Evolutionary conservation across 2,888 invertebrate genomes (phyloP), one percentile per base, ranked within the genome.

Genomic region (Lathronympha strigana): DNA sequence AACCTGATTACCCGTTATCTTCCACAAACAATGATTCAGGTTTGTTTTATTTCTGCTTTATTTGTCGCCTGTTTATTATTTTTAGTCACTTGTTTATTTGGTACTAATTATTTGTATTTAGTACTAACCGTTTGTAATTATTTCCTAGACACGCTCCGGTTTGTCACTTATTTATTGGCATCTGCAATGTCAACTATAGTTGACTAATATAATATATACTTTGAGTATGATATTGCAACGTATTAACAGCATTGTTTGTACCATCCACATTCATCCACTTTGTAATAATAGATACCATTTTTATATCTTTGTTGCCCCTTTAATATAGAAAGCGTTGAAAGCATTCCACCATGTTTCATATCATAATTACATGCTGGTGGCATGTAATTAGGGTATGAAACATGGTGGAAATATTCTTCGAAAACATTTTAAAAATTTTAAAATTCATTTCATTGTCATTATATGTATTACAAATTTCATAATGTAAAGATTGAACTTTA

Each of bases 1-100:
- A 84, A 81, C 76, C 84, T 82, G 89, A 86, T 75, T 80, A 78
- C 72, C 80, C 86, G 77, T 77, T 87, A 78, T 83, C 89, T 72
- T 85, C 90, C 72, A 77, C 82, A 72, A 85, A 87, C 76, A 83
- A 88, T 87, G 88, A 87, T 68, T 88, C 91, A 90, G 91, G 91
- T 92, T 81, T 76, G 83, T 83, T 80, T 77, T 73, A n/a, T 63
- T 62, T 63, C 8, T 49, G 33, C 57, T 61, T 57, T 45, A 31
- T 53, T 67, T 61, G 28, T 54, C 1, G 23, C 19, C 25, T 58
- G 31, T 50, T 58, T 43, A 58, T 21, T 49, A 38, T 54, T 50
- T 61, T 15, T 1, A 33, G 4, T 45, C 45, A 19, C n/a, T 45
- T 25, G 51, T 17, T 25, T 38, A 54, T 43, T 43, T 25, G 28